phyloP scores from a whole-genome alignment of 2,888 invertebrate species.

The Phalera bucephala region DNA sequence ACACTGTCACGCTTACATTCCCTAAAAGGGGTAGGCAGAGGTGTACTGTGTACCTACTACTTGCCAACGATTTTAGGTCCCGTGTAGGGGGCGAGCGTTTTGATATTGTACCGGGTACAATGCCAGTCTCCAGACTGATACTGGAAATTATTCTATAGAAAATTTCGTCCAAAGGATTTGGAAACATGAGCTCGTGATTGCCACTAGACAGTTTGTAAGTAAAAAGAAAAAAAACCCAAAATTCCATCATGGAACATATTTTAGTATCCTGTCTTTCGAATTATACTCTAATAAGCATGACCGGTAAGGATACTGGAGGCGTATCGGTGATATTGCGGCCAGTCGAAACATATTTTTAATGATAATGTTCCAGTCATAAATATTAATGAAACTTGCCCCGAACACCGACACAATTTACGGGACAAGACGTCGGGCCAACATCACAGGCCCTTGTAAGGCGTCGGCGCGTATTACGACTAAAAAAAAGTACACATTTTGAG shows the following conservation, averaged over 20 bases:
- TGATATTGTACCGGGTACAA: too few species aligned
- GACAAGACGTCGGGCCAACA: conserved; percentile 45
- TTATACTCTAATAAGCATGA: conserved; percentile 21
- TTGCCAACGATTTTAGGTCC: too few species aligned
- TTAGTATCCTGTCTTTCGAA: conserved; percentile 11
- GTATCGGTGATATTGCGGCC: conserved; percentile 52
- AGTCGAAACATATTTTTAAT: conserved; percentile 71
- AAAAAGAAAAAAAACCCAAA: too few species aligned
- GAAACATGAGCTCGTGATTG: too few species aligned
- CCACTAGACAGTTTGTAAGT: too few species aligned
- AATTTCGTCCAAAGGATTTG: too few species aligned
- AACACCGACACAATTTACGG: conserved; percentile 50
- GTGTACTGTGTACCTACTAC: too few species aligned
- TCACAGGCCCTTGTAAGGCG: conserved; percentile 34
- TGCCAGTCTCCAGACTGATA: too few species aligned
- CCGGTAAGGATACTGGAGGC: conserved; percentile 42
- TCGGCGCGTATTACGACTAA: conserved; percentile 23
- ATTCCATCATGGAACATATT: conserved; percentile 10
- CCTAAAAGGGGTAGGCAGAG: too few species aligned
- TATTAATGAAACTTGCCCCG: conserved; percentile 71
- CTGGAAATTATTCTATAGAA: too few species aligned
- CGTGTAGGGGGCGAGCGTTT: too few species aligned
- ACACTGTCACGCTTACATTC: too few species aligned
- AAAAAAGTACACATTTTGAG: conserved; percentile 25
- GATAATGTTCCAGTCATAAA: conserved; percentile 76